Base-by-base conservation (phyloP, 2,888 invertebrate species). In the Altica lythri region DNA sequence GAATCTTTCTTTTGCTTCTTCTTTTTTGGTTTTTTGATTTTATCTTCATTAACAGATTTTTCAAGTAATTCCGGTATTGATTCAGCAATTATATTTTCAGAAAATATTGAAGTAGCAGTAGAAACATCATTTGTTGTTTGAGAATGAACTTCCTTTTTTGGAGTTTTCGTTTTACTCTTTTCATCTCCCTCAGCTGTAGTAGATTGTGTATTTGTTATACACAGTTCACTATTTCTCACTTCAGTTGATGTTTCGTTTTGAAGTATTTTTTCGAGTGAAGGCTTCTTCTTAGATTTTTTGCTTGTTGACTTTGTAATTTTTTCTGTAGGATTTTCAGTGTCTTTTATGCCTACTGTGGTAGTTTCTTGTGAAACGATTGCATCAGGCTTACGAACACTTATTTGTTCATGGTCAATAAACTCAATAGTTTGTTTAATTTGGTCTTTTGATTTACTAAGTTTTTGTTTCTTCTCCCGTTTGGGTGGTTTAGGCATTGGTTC, bases 391-490 rank as follows among this genome's bases (percentile, higher is more conserved):
- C 8, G 29, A 3, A 2, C n/a, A 29, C 13, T 34, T 9, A 34
- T 16, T 16, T 34, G 34, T 34, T 34, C 34, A 16, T 14, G 5
- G 8, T 6, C 37, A 8, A 46, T 25, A 17, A 37, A 27, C 2
- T 37, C 13, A 8, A 6, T 16, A 2, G 46, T 13, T 25, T 46
- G 46, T 37, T 37, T 35, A 2, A 32, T 18, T 19, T 18, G 17
- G 2, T 43, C 38, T 6, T 44, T 43, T 2, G 18, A 10, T 17
- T 35, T 48, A 12, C 8, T 55, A 8, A 10, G 19, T 27, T 53
- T 45, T 4, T 53, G 53, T n/a, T 75, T 46, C 49, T 55, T 60
- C 51, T 59, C 59, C 51, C 38, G 57, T 45, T 59, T 63, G 60
- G 46, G 55, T 35, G 49, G 50, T 61, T 18, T 16, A 10, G 8